Evolutionary conservation across 2,113 vertebrate genomes (phyloP).

Genomic region (Lophochroa leadbeateri): DNA sequence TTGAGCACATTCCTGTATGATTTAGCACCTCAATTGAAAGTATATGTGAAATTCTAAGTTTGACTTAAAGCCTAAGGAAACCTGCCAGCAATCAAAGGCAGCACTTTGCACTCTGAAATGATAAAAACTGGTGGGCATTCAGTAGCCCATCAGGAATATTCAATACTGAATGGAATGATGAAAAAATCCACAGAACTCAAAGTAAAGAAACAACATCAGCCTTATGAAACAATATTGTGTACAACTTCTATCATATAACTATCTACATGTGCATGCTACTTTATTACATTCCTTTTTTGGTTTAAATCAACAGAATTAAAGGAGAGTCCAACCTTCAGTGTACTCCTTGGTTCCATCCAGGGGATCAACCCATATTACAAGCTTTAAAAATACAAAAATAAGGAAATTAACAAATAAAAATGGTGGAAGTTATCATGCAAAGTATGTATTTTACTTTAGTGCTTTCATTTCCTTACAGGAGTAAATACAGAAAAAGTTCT

Average conservation of each 20-base stretch:
- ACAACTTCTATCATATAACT: not conserved
- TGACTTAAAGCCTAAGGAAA: not conserved
- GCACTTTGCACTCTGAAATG: not conserved
- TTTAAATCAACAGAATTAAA: not conserved
- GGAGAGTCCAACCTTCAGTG: slow-evolving; percentile 88
- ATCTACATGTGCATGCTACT: not conserved
- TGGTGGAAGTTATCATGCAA: not conserved
- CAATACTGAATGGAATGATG: not conserved
- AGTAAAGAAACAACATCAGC: not conserved
- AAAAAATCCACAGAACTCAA: not conserved
- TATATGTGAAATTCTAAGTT: not conserved
- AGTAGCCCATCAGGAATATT: not conserved
- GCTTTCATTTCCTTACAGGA: not conserved
- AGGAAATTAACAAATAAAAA: not conserved
- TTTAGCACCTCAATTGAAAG: not conserved
- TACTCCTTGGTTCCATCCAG: slow-evolving; percentile 98
- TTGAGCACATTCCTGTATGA: not conserved
- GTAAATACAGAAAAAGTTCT: not conserved
- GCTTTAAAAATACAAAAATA: slow-evolving; percentile 72
- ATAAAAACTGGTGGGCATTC: not conserved
- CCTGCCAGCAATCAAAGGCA: not conserved
- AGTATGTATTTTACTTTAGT: not conserved
- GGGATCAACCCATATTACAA: slow-evolving; percentile 98
- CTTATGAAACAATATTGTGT: not conserved
- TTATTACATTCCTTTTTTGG: not conserved